phyloP scores from a whole-genome alignment of 1,140 invertebrate genomes.

The Nephila pilipes region DNA sequence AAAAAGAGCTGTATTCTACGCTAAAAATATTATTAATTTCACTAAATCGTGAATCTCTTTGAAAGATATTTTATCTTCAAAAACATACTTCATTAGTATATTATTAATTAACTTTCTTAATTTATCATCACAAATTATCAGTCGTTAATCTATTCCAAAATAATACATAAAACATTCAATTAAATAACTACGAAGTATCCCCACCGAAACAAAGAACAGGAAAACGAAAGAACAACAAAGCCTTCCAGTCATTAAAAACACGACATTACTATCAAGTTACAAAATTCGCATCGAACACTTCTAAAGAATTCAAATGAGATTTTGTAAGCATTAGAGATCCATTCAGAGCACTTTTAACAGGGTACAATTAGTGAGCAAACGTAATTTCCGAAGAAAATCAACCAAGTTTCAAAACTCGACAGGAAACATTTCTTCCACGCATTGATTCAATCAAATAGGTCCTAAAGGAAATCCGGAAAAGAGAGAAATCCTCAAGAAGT shows the following conservation, averaged over 20 bases:
- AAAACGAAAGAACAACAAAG: not conserved
- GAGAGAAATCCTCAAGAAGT: constrained; percentile 28
- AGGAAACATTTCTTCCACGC: constrained; percentile 47
- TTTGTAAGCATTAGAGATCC: constrained; percentile 22
- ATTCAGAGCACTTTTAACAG: constrained; percentile 12
- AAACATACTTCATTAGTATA: too few relatives aligned
- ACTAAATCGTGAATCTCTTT: too few relatives aligned
- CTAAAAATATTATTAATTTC: too few relatives aligned
- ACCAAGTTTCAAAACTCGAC: constrained; percentile 39
- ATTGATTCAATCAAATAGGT: constrained; percentile 54
- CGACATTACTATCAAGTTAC: not conserved
- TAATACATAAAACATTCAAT: not conserved
- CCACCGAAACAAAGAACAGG: not conserved
- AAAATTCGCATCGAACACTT: constrained; percentile 2
- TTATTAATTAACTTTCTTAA: too few relatives aligned
- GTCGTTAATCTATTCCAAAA: too few relatives aligned
- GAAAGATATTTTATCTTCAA: too few relatives aligned
- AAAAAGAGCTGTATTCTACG: too few relatives aligned
- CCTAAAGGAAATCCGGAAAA: constrained; percentile 48
- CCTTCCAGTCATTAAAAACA: not conserved
- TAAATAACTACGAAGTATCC: not conserved
- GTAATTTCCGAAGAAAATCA: constrained; percentile 56
- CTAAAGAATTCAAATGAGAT: constrained; percentile 18
- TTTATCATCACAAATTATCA: too few relatives aligned
- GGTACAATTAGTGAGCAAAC: constrained; percentile 56